Percentiles rank a stretch among this genome's conserved stretches.
Conservation (phyloP, 2,888 invertebrate species). For the Melangyna quadrimaculata region DNA sequence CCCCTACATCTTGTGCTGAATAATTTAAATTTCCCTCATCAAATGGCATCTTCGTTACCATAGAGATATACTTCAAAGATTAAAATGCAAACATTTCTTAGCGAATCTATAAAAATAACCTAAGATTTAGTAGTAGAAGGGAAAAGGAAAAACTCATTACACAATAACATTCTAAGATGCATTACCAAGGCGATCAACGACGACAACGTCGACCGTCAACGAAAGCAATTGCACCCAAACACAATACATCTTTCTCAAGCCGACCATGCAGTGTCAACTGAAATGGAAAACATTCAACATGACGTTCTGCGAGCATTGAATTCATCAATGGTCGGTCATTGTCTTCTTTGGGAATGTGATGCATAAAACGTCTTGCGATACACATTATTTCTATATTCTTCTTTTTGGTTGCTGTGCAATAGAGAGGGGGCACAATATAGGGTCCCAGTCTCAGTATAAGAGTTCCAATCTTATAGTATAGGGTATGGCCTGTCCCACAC, state of each 20-base stretch:
- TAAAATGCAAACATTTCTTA: constrained; percentile 16
- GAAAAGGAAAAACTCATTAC: constrained; percentile 23
- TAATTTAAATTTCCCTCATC: constrained; percentile 37
- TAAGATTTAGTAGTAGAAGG: not conserved
- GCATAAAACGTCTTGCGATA: constrained; percentile 26
- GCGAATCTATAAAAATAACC: constrained; percentile 45
- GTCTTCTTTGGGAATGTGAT: constrained; percentile 52
- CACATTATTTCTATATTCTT: constrained; percentile 35
- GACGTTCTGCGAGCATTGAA: constrained; percentile 56
- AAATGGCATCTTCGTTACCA: constrained; percentile 12
- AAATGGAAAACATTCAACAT: constrained; percentile 65
- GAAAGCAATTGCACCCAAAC: not conserved
- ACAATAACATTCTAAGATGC: constrained; percentile 34
- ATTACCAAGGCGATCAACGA: constrained; percentile 3
- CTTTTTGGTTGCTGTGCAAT: not conserved
- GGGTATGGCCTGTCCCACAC: constrained; percentile 18
- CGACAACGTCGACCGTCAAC: constrained; percentile 7
- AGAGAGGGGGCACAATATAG: not conserved
- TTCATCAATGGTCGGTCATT: constrained; percentile 65
- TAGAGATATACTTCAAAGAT: constrained; percentile 40
- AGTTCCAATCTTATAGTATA: not conserved
- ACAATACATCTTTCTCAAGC: constrained; percentile 20
- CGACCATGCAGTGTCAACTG: constrained; percentile 58
- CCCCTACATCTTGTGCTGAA: constrained; percentile 26
- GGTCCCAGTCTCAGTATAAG: not conserved